Conservation (phyloP, 2,888 invertebrate genomes). For the Parochlus steinenii region DNA sequence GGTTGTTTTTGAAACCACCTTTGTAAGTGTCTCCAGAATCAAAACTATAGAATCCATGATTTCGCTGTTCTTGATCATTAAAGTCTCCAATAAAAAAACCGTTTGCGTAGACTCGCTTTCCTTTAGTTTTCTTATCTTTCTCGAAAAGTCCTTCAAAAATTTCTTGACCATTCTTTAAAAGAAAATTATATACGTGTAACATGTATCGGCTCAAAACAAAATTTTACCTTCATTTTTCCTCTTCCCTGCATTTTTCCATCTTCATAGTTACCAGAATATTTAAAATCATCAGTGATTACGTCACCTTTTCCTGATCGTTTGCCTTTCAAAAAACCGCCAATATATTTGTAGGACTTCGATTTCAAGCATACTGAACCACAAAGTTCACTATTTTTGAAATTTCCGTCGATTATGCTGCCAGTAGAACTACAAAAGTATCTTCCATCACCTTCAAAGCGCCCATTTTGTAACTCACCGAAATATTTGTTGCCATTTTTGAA, state of each 20-base stretch:
- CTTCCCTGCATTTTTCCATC: neutral
- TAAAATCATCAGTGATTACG: conserved; percentile 8
- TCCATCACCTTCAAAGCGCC: too few relatives aligned
- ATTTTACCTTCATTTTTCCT: neutral
- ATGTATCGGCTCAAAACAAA: neutral
- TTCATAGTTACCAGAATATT: conserved; percentile 1
- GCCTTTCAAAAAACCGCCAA: conserved; percentile 2
- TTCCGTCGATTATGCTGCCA: too few relatives aligned
- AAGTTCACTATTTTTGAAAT: too few relatives aligned
- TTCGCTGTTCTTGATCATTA: conserved; percentile 1
- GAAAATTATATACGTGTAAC: neutral
- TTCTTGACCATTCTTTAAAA: neutral
- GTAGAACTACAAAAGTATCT: too few relatives aligned
- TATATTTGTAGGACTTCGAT: neutral
- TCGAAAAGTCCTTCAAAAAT: conserved; percentile 6
- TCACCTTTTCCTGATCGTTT: conserved; percentile 5
- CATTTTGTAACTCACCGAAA: too few relatives aligned
- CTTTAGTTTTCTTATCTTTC: conserved; percentile 4
- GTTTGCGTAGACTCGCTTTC: conserved; percentile 3
- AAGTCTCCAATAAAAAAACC: conserved; percentile 6
- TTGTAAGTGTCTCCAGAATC: conserved; percentile 2
- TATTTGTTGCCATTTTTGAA: too few relatives aligned
- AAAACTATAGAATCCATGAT: conserved; percentile 4
- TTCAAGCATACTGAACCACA: too few relatives aligned
- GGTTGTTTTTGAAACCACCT: conserved; percentile 2